Evolutionary conservation across 2,797 vertebrate genomes (phyloP).

Genomic region (Huso huso): DNA sequence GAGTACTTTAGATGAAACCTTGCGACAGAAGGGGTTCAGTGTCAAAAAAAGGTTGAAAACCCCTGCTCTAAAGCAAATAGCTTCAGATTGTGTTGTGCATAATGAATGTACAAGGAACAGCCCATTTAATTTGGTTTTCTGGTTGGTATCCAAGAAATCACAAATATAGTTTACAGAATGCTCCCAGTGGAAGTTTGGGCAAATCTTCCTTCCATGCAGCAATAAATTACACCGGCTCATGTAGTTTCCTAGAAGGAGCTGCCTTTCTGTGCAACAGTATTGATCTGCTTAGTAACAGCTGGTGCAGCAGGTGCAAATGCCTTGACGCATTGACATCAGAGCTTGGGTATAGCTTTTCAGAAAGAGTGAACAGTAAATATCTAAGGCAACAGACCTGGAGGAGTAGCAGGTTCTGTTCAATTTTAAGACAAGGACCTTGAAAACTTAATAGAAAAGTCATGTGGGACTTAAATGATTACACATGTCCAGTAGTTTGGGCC

Average conservation of each 20-base stretch:
- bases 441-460: conserved; percentile 5
- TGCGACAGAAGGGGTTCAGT: too few species aligned
- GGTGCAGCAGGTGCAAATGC: conserved; percentile 39
- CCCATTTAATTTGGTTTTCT: not conserved
- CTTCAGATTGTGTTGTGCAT: not conserved
- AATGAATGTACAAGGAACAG: not conserved
- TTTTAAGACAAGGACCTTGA: not conserved
- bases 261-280: conserved; percentile 32
- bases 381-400: conserved; percentile 20
- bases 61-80: too few species aligned
- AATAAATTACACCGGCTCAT: not conserved
- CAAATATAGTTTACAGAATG: too few species aligned
- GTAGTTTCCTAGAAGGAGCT: conserved; percentile 32
- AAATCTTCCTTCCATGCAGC: too few species aligned
- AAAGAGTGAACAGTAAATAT: conserved; percentile 25
- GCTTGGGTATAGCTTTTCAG: conserved; percentile 3
- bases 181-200: too few species aligned
- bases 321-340: conserved; percentile 30
- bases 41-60: not conserved
- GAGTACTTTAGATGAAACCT: too few species aligned
- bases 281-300: conserved; percentile 52
- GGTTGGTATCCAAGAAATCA: not conserved
- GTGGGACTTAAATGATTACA: not conserved
- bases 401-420: conserved; percentile 16
- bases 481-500: not conserved